Percentiles rank a stretch among this genome's conserved stretches.
These are phyloP conservation scores for Ichneumoninae sp. DNA, from an alignment of 2,888 invertebrate species.

Conservation along the genomic window DNA sequence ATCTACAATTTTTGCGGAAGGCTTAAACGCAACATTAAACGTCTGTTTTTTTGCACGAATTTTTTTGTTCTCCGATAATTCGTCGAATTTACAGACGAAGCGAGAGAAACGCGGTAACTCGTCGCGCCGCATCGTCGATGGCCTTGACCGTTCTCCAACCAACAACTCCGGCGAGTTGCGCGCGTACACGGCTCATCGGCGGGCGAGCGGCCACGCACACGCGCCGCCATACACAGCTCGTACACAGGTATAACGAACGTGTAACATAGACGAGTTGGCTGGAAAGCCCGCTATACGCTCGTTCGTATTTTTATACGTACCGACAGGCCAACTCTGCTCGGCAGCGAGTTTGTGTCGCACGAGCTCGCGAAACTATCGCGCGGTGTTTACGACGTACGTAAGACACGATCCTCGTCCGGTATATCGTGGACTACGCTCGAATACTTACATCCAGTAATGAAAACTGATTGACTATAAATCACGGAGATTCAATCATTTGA, in stretches of 20 bases:
- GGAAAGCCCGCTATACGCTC: constrained; percentile 47
- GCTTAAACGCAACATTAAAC: not conserved
- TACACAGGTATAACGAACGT: not conserved
- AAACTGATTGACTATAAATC: constrained; percentile 30
- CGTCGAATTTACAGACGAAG: constrained; percentile 51
- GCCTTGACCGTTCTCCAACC: constrained; percentile 76
- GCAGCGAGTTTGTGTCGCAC: constrained; percentile 37
- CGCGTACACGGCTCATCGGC: constrained; percentile 38
- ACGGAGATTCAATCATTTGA: not conserved
- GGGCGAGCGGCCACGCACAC: constrained; percentile 31
- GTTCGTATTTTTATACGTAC: not conserved
- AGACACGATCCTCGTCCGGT: constrained; percentile 48
- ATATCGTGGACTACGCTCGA: not conserved
- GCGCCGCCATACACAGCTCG: not conserved
- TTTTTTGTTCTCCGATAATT: constrained; percentile 16
- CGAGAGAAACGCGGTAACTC: constrained; percentile 61
- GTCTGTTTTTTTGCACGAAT: not conserved
- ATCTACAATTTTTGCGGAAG: not conserved
- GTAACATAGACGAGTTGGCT: constrained; percentile 22
- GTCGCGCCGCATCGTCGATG: constrained; percentile 69
- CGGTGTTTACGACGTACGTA: constrained; percentile 48
- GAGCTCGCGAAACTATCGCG: constrained; percentile 43
- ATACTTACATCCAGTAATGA: not conserved
- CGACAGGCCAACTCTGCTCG: constrained; percentile 48
- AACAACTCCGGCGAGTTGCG: constrained; percentile 62